Base-by-base conservation (phyloP, 2,113 vertebrate genomes). In the Phodopus roborovskii region DNA sequence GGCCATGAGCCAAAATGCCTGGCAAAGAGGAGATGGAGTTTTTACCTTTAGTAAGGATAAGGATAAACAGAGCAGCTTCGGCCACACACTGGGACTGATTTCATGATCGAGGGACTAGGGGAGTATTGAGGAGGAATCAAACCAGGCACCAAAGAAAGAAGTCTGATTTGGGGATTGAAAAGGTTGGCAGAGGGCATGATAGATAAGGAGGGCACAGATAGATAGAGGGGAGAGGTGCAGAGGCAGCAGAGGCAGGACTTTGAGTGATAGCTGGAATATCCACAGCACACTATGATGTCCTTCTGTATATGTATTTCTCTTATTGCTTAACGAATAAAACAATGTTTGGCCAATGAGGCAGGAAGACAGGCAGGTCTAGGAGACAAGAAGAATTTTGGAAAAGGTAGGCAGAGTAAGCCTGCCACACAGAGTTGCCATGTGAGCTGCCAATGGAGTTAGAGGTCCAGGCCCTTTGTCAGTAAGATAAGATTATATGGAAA, bases 251-350 rank as follows among this genome's bases (percentile, higher is more conserved):
- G 30, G 64, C 4, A 91, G 26, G 50, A 42, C 33, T 30, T 11
- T 39, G 68, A 26, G 10, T 0, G 2, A 60, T 1, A 12, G n/a
- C 4, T 19, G 48, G 3, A 48, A 1, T 13, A 4, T 16, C 53
- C 30, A 13, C 7, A 82, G 24, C 0, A 7, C 22, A 42, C 7
- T 45, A 45, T 45, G 45, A 45, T 45, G 45, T 45, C 45, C 45
- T 45, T 45, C 45, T 45, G 45, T 45, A 45, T 45, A 45, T 45
- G 6, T 45, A 6, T 45, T 45, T 45, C 45, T 45, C 45, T 45
- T 45, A 45, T 45, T 45, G 45, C 45, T 45, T 45, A 45, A 45
- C 6, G 45, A 45, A 45, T 45, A 45, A 45, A 45, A 45, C 45
- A 45, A 45, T 45, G 45, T 45, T 45, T 6, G 6, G 45, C 45